A percentile compares a stretch with the other conserved stretches of the same genome.
Conservation (phyloP, 2,113 vertebrate genomes). For the Burhinus oedicnemus region DNA sequence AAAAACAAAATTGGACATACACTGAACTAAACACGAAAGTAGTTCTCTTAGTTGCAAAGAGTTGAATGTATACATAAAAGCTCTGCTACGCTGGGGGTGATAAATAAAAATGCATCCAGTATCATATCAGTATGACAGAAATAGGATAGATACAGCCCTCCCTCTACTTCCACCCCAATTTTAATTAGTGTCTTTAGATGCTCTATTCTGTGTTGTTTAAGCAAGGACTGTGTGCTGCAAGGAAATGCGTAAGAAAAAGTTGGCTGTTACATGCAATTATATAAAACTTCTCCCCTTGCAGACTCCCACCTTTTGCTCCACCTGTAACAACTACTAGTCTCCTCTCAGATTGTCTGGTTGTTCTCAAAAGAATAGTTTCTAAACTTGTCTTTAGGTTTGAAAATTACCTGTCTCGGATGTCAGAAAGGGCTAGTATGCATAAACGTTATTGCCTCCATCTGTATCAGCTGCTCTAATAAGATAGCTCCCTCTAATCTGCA, state of each 20-base stretch:
- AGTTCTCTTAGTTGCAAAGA: background rate
- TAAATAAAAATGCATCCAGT: background rate
- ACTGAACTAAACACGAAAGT: background rate
- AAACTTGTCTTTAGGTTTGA: background rate
- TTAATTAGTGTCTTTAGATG: background rate
- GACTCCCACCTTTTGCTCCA: background rate
- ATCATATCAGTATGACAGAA: background rate
- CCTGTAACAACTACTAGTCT: background rate
- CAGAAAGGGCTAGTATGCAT: background rate
- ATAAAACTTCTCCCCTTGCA: background rate
- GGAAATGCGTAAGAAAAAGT: background rate
- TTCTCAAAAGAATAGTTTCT: background rate
- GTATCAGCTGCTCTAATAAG: background rate
- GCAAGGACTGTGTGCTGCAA: background rate
- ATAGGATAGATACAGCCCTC: background rate
- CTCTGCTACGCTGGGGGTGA: background rate
- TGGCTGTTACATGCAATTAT: background rate
- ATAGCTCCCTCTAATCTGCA: background rate
- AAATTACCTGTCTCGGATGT: background rate
- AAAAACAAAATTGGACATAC: background rate
- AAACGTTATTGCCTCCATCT: background rate
- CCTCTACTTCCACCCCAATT: background rate
- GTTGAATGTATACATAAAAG: background rate
- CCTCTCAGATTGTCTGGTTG: background rate
- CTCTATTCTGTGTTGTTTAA: background rate